Evolutionary conservation across 2,797 vertebrate genomes (phyloP), one percentile per base, ranked within the genome.

Genomic region (Lepus oiostolus): DNA sequence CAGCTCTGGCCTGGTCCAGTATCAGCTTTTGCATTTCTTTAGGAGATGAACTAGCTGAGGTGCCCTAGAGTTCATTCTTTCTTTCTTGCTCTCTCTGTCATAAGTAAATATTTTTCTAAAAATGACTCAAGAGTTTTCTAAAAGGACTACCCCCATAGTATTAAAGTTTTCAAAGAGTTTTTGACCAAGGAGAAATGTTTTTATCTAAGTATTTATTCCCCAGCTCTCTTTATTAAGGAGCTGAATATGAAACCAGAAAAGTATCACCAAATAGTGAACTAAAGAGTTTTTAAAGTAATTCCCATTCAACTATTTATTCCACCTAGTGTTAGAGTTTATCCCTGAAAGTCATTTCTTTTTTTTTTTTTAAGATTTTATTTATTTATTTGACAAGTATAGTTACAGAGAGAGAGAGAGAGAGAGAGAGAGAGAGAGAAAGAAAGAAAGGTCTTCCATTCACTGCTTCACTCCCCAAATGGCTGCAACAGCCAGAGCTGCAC

Each of bases 211-310:
- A 50, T 17, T 81, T 11, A 63, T 24, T 81, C 68, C 67, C 35
- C 54, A 89, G 62, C 17, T 65, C 19, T 38, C 60, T 72, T 47
- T 71, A 32, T 35, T 28, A 26, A 70, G 21, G 54, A 50, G 63
- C 21, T 67, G n/a, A 84, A 70, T 32, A 74, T 14, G 24, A 86
- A 85, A 91, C n/a, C 32, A 87, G 72, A 88, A 85, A 70, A 19
- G 47, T 19, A 38, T 38, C 60, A 81, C 76, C 47, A 58, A 86
- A 83, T 16, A 62, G 54, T 42, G 47, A 95, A 58, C 21, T 26
- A 2, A 75, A 88, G 52, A 32, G 13, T 35, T 86, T 83, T 63
- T 38, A 91, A 60, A 32, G 38, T 12, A 58, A 35, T 38, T 35
- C 30, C 30, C 38, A 62, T 54, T 75, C 70, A 93, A 38, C n/a